phyloP scores from a whole-genome alignment of 2,888 invertebrate species.

The Philaethria dido region DNA sequence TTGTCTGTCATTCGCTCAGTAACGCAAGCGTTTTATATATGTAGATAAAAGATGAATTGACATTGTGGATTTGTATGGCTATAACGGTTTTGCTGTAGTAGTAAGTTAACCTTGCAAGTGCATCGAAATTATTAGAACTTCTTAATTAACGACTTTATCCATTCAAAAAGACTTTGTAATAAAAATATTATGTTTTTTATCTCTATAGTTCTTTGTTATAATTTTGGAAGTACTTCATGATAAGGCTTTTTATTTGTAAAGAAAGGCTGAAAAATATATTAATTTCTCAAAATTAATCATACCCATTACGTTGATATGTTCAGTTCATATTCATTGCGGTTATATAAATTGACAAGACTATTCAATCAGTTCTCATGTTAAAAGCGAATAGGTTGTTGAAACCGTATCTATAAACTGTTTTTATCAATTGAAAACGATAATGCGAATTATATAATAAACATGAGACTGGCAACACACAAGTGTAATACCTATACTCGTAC shows the following conservation, averaged over 20 bases:
- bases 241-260: too few relatives aligned
- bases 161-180: background rate
- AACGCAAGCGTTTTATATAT: too few relatives aligned
- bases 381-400: slow-evolving; percentile 12
- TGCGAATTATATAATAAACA: slow-evolving; percentile 1
- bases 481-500: background rate
- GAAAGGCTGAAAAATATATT: too few relatives aligned
- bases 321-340: background rate
- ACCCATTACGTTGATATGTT: background rate
- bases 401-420: slow-evolving; percentile 12
- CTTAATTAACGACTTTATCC: background rate
- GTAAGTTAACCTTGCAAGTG: too few relatives aligned
- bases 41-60: too few relatives aligned
- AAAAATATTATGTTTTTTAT: too few relatives aligned
- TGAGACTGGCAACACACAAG: background rate
- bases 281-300: too few relatives aligned
- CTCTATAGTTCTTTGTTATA: too few relatives aligned
- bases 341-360: slow-evolving; percentile 8
- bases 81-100: too few relatives aligned
- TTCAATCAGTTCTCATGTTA: background rate
- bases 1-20: too few relatives aligned
- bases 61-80: too few relatives aligned
- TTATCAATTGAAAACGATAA: slow-evolving; percentile 15
- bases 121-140: background rate
- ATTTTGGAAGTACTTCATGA: too few relatives aligned